These are phyloP conservation scores for Taxidea taxus DNA, from an alignment of 2,113 vertebrate species.

Conservation along the genomic window DNA sequence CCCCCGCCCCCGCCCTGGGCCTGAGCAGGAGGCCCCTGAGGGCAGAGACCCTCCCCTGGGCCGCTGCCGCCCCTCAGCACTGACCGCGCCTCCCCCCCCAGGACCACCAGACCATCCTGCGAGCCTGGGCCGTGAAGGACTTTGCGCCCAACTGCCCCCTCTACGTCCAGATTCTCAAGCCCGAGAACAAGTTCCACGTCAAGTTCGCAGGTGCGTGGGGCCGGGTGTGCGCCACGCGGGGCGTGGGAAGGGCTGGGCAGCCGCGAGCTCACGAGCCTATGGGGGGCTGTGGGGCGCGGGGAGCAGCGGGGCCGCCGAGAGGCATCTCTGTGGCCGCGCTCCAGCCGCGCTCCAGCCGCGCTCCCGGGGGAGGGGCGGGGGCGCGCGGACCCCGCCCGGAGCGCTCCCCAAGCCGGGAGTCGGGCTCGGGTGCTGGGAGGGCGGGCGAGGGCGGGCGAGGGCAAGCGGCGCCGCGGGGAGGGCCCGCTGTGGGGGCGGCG, in stretches of 20 bases:
- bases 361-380: accelerated
- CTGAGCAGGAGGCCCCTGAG: accelerated
- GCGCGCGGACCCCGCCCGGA: not conserved
- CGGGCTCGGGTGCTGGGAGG: not conserved
- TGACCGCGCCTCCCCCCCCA: slow-evolving; percentile 27
- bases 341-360: too few species aligned
- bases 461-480: not conserved
- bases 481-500: too few species aligned
- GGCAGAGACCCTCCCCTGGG: not conserved
- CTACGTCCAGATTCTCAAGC: slow-evolving; percentile 91
- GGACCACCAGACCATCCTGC: slow-evolving; percentile 92
- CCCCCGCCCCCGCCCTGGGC: too few species aligned
- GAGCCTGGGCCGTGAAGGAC: slow-evolving; percentile 92
- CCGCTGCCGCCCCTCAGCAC: accelerated
- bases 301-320: not conserved
- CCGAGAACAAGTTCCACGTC: slow-evolving; percentile 91
- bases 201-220: slow-evolving; percentile 87
- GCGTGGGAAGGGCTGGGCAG: accelerated
- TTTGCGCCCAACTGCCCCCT: slow-evolving; percentile 90
- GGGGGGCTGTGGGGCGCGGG: not conserved
- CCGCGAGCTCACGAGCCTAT: accelerated
- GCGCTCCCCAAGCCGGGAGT: not conserved
- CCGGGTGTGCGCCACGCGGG: not conserved
- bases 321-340: accelerated
- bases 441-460: not conserved